Base-by-base conservation (phyloP, 2,797 vertebrate species). In the Scarus forsteni region DNA sequence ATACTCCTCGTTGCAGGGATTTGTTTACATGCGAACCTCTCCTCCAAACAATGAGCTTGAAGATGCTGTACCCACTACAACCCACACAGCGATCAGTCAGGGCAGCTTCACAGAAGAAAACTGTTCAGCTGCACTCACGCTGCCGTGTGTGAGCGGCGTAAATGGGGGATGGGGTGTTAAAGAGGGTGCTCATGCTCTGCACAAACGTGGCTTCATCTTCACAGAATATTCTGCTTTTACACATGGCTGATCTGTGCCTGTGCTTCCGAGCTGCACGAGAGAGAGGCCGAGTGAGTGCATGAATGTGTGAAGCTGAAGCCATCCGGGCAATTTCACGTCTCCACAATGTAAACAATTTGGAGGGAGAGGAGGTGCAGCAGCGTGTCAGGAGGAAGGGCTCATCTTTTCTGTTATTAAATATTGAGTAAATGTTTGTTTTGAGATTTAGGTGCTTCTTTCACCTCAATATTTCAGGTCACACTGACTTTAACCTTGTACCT, bases 21-120 rank as follows among this genome's bases (percentile, higher is more conserved):
- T 89, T 80, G 71, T 75, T 79, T 67, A 70, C 59, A 48, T 80
- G 75, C 68, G 69, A 53, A 79, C 70, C 63, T 69, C 73, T 19
- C 79, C 76, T 35, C 80, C 8, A 55, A 84, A 85, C 84, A 83
- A 77, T 72, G 48, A 57, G 38, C 89, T 86, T 86, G 81, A 89
- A 87, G 85, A 86, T 54, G 45, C 9, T 36, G 73, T 73, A 60
- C 81, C 85, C 79, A 70, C 84, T 53, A 36, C 71, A 59, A 75
- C 72, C 81, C 50, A 51, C 60, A 84, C 81, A 73, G 49, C 71
- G 75, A 84, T 86, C 78, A 84, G 83, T 85, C 83, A 77, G 72
- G 75, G 75, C 65, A 71, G 85, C 88, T 87, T 85, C 78, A 74
- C 80, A 71, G 73, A 83, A 71, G 73, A 83, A 76, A 36, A 73